Conservation (phyloP, 1,140 invertebrate genomes). For the Caerostris darwini region DNA sequence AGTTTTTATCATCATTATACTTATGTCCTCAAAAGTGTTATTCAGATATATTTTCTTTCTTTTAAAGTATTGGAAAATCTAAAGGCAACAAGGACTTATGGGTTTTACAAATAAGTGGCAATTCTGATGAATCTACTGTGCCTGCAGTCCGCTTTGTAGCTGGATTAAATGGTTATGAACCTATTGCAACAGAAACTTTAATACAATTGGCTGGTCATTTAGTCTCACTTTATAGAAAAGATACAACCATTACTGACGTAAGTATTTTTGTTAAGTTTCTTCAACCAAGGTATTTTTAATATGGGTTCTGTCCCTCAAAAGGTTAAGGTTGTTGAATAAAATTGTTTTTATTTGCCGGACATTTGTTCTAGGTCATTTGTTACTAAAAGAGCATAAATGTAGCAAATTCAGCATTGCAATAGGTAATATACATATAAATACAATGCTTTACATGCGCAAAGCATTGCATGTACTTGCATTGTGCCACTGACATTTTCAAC, state of each 20-base stretch:
- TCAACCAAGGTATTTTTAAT: no score
- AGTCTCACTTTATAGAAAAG: constrained; percentile 81
- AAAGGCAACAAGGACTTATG: constrained; percentile 74
- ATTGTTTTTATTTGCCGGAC: no score
- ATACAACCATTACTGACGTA: constrained; percentile 77
- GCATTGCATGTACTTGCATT: no score
- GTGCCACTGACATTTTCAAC: no score
- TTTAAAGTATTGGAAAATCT: constrained; percentile 78
- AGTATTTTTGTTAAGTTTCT: constrained; percentile 25
- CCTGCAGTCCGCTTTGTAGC: constrained; percentile 84
- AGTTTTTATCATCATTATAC: not conserved
- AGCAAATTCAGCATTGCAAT: no score
- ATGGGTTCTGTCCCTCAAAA: no score
- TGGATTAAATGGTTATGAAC: constrained; percentile 85
- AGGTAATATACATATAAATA: no score
- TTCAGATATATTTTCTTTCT: not conserved
- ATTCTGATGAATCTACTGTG: constrained; percentile 76
- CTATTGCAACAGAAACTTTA: constrained; percentile 83
- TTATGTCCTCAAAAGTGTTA: not conserved
- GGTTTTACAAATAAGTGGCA: constrained; percentile 78
- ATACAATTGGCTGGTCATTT: constrained; percentile 82
- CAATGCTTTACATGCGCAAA: no score
- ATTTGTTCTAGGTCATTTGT: no score
- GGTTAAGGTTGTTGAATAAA: no score
- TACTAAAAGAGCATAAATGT: no score